Evolutionary conservation across 2,888 invertebrate species (phyloP), one percentile per base, ranked within the genome.

Genomic region (Axea sp.): DNA sequence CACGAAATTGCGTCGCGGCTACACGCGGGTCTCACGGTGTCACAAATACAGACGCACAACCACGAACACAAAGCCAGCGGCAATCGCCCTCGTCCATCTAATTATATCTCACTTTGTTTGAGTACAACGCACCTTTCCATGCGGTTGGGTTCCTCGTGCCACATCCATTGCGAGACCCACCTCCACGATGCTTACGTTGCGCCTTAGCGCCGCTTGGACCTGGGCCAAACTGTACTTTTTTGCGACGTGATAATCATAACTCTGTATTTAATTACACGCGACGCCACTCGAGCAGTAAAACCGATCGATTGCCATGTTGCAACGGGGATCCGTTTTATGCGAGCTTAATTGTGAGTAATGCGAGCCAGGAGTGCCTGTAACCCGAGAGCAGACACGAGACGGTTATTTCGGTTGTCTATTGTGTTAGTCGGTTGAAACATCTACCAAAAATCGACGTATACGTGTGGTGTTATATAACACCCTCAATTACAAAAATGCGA

Each of bases 21-120:
- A 68, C 68, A 68, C 68, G 68, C 64, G 73, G 73, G 60, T 51
- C 64, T 74, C 26, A 12, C 33, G 49, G 49, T 12, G 53, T 24
- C 57, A 45, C 62, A 14, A 39, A 60, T 31, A 55, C 73, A 57
- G 28, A 4, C 49, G 12, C 49, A 24, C 43, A 24, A 22, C 24
- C 31, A 30, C 60, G 39, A 31, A 15, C 41, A 62, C 62, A 57
- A 41, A 64, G 39, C 33, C 33, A 39, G 7, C 47, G 53, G 15
- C 60, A 14, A 17, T 62, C 68, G 74, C 73, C 47, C 73, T 62
- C 75, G 67, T 69, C 41, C 72, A 72, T 83, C 86, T 86, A 86
- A 85, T 86, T 83, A 85, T 86, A 86, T 84, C 86, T 82, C 80
- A 85, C 86, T 86, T 86, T 86, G 86, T 86, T 86, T 82, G 85